These are phyloP conservation scores for Cuculus canorus DNA, from an alignment of 2,797 vertebrate genomes.

Conservation along the genomic window DNA sequence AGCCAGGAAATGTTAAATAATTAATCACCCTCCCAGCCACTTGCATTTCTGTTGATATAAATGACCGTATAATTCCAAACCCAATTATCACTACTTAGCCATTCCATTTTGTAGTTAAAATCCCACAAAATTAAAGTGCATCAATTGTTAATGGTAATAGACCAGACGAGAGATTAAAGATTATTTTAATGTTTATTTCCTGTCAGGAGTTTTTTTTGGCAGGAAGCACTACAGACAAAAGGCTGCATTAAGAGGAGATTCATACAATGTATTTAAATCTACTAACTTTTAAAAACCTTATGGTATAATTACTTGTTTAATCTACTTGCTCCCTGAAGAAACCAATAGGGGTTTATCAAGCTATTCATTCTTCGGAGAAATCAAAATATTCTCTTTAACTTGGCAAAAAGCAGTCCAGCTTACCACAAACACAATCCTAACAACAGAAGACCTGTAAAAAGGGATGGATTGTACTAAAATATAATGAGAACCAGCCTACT, in stretches of 20 bases:
- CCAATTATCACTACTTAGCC: conserved; percentile 85
- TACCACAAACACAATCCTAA: background rate
- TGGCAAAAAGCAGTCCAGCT: conserved; percentile 6
- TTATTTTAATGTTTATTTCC: conserved; percentile 94
- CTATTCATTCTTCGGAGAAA: conserved; percentile 66
- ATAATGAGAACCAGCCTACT: background rate
- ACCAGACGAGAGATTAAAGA: conserved; percentile 89
- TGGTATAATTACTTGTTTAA: conserved; percentile 82
- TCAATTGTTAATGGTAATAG: conserved; percentile 93
- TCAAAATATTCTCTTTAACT: conserved; percentile 13
- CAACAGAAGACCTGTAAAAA: background rate
- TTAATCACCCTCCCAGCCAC: conserved; percentile 85
- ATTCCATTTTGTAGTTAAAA: conserved; percentile 85
- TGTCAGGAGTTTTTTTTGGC: conserved; percentile 81
- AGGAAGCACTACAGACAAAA: conserved; percentile 78
- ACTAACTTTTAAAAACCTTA: conserved; percentile 80
- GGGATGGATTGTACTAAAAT: background rate
- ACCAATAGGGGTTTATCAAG: conserved; percentile 55
- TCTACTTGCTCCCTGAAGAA: conserved; percentile 78
- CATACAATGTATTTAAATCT: conserved; percentile 78
- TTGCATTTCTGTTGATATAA: conserved; percentile 87
- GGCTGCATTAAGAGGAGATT: conserved; percentile 76
- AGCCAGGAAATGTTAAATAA: conserved; percentile 89
- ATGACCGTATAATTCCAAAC: conserved; percentile 85
- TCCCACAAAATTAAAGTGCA: conserved; percentile 86